A percentile compares a stretch with the other conserved stretches of the same genome.
phyloP scores from a whole-genome alignment of 2,113 vertebrate genomes.

The Pimephales promelas region DNA sequence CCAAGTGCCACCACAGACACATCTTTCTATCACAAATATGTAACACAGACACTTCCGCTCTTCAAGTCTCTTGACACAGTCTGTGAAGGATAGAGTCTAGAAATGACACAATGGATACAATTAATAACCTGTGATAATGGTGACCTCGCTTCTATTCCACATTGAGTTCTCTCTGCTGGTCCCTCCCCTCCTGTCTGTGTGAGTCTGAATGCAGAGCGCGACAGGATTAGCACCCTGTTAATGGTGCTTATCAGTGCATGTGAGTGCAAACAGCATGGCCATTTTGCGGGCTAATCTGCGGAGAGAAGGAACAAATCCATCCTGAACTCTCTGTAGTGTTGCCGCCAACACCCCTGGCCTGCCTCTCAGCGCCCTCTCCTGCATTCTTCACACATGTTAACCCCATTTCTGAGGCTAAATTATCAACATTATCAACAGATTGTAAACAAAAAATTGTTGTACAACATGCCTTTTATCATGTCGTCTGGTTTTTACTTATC shows the following conservation, averaged over 20 bases:
- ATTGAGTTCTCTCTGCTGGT: background rate
- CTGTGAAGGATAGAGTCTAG: too few species aligned
- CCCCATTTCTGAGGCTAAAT: background rate
- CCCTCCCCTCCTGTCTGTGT: background rate
- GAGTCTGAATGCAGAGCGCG: conserved; percentile 22
- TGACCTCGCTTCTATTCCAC: background rate
- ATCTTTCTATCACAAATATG: background rate
- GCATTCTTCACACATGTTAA: conserved; percentile 1
- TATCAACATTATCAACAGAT: background rate
- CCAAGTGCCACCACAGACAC: background rate
- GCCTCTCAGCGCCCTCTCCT: conserved; percentile 39
- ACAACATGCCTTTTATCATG: background rate
- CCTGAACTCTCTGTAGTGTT: conserved; percentile 12
- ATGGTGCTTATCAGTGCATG: conserved; percentile 51
- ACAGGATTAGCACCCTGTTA: conserved; percentile 50
- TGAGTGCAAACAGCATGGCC: conserved; percentile 47
- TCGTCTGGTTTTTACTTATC: background rate
- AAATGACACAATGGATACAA: background rate
- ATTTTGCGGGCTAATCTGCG: conserved; percentile 47
- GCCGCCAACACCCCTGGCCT: conserved; percentile 4
- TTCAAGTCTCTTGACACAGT: background rate
- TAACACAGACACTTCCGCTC: background rate
- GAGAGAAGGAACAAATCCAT: conserved; percentile 44
- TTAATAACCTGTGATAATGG: background rate
- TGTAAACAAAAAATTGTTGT: background rate